These are phyloP conservation scores for Triops longicaudatus DNA, from an alignment of 1,140 invertebrate genomes.

Conservation along the genomic window DNA sequence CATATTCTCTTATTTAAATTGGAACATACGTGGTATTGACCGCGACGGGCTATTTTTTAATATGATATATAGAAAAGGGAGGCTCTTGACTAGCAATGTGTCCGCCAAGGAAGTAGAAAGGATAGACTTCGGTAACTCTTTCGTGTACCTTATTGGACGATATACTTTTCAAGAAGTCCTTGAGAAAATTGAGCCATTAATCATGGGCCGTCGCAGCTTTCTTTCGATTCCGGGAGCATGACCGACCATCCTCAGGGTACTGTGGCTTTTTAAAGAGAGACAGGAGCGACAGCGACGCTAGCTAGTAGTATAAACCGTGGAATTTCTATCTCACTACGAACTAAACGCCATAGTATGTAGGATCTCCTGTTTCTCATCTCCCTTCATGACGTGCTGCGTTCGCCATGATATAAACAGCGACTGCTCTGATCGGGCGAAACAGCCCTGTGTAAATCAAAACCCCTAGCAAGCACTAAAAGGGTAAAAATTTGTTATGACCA, in stretches of 20 bases:
- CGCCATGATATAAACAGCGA: too few relatives aligned
- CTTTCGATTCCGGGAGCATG: background rate
- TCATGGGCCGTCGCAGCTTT: background rate
- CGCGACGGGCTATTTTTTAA: background rate
- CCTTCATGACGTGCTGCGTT: too few relatives aligned
- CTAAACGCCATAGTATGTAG: too few relatives aligned
- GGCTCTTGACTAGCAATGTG: background rate
- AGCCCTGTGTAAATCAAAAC: too few relatives aligned
- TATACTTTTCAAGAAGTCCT: conserved; percentile 1
- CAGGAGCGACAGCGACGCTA: too few relatives aligned
- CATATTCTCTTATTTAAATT: background rate
- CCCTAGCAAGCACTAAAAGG: too few relatives aligned
- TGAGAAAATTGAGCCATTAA: conserved; percentile 1
- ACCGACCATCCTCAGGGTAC: background rate
- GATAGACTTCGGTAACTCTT: background rate
- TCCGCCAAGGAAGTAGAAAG: background rate
- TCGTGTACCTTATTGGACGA: background rate
- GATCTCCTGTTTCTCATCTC: too few relatives aligned
- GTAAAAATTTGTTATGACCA: too few relatives aligned
- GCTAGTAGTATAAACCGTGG: too few relatives aligned
- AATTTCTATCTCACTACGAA: too few relatives aligned
- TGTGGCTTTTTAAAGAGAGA: too few relatives aligned
- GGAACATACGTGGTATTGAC: background rate
- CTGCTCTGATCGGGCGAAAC: too few relatives aligned
- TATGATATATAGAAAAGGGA: background rate